A percentile compares a stretch with the other conserved stretches of the same genome.
Conservation (phyloP, 2,888 invertebrate species). For the Drymonia ruficornis region DNA sequence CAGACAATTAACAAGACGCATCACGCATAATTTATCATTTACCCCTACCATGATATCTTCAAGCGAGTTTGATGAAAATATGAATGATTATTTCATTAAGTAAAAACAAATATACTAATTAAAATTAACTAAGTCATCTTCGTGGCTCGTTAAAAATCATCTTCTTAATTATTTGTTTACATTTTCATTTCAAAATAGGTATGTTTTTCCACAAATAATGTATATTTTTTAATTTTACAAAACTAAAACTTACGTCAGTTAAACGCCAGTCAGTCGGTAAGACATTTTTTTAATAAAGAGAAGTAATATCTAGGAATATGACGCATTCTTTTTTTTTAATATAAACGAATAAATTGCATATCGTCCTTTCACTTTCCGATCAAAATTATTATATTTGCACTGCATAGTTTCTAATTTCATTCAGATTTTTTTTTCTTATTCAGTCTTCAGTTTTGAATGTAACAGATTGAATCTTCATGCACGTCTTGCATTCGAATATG, state of each 20-base stretch:
- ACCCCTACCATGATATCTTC: slow-evolving; percentile 25
- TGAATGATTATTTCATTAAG: background rate
- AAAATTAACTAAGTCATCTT: too few relatives aligned
- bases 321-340: too few relatives aligned
- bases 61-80: background rate
- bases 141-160: too few relatives aligned
- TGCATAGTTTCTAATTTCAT: background rate
- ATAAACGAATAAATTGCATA: background rate
- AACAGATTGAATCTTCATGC: slow-evolving; percentile 1
- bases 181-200: too few relatives aligned
- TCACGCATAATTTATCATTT: slow-evolving; percentile 43
- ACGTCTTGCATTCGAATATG: slow-evolving; percentile 6
- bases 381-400: background rate
- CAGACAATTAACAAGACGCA: slow-evolving; percentile 42
- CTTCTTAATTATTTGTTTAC: too few relatives aligned
- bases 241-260: too few relatives aligned
- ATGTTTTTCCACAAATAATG: too few relatives aligned
- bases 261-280: too few relatives aligned
- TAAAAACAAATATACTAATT: too few relatives aligned
- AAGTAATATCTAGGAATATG: too few relatives aligned
- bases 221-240: too few relatives aligned
- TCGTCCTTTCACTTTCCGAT: background rate
- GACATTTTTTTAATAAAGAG: too few relatives aligned
- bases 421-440: background rate
- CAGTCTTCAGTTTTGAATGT: background rate